phyloP scores from a whole-genome alignment of 2,113 vertebrate species.

The Oryzias melastigma region DNA sequence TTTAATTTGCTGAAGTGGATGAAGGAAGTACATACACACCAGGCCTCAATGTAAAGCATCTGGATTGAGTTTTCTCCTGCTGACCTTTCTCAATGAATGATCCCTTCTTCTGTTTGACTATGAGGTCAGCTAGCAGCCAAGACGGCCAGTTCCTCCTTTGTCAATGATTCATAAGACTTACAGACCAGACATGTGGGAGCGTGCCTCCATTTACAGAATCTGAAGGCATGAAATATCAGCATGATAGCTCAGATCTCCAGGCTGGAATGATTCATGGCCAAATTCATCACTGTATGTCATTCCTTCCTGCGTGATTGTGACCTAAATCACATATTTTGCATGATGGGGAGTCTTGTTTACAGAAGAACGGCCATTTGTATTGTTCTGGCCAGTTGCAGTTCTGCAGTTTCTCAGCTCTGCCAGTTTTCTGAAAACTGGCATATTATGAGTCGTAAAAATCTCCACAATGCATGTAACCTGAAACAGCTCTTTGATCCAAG shows the following conservation, averaged over 20 bases:
- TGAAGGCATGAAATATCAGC: no score
- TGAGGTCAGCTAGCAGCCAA: slow-evolving; percentile 24
- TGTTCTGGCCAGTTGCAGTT: not conserved
- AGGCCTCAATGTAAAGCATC: slow-evolving; percentile 48
- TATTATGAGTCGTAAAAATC: slow-evolving; percentile 20
- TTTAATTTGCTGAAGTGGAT: slow-evolving; percentile 63
- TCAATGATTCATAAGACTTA: slow-evolving; percentile 53
- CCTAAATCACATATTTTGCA: slow-evolving; percentile 54
- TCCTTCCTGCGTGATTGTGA: slow-evolving; percentile 36
- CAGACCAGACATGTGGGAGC: slow-evolving; percentile 15
- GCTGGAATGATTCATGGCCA: slow-evolving; percentile 42
- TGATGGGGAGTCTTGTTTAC: no score
- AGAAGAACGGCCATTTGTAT: not conserved
- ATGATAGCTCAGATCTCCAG: slow-evolving; percentile 42
- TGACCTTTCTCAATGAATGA: slow-evolving; percentile 58
- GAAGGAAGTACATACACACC: slow-evolving; percentile 28
- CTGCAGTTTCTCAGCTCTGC: slow-evolving; percentile 20
- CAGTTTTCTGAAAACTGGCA: not conserved
- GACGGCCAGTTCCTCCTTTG: slow-evolving; percentile 36
- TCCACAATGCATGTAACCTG: slow-evolving; percentile 12
- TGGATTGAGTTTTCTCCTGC: slow-evolving; percentile 59
- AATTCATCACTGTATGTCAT: slow-evolving; percentile 39
- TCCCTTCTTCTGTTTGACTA: slow-evolving; percentile 43
- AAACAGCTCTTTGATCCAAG: slow-evolving; percentile 45
- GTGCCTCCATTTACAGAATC: not conserved